Evolutionary conservation across 2,888 invertebrate genomes (phyloP).

Genomic region (Oasisia sp.): DNA sequence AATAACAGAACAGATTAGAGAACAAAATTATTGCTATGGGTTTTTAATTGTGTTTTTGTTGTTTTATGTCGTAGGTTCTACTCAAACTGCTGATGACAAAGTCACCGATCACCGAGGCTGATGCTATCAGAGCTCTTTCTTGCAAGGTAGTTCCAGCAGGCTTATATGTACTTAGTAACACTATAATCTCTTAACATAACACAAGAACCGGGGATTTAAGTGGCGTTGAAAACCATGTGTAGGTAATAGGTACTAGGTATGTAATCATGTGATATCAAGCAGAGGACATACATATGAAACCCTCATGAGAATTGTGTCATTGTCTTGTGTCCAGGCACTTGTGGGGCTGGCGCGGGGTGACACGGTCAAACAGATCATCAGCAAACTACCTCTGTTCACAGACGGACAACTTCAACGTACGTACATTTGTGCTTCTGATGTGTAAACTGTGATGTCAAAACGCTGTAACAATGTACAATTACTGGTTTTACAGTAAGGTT

Average conservation of each 20-base stretch:
- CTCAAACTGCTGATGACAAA: constrained; percentile 89
- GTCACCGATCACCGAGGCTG: constrained; percentile 96
- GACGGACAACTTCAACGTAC: constrained; percentile 89
- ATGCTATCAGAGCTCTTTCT: constrained; percentile 90
- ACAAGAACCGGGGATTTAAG: too few species aligned
- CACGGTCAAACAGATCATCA: constrained; percentile 90
- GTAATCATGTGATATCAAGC: too few species aligned
- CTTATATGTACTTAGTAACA: too few species aligned
- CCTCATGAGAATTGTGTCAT: not conserved
- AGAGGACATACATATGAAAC: not conserved
- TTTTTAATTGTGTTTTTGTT: not conserved
- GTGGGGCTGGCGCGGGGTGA: constrained; percentile 89
- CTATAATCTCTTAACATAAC: too few species aligned
- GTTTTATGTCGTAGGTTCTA: constrained; percentile 72
- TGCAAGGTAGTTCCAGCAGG: constrained; percentile 71
- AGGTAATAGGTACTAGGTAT: too few species aligned
- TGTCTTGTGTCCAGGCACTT: constrained; percentile 36
- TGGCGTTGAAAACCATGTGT: too few species aligned
- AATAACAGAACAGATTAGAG: not conserved
- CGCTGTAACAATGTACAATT: too few species aligned
- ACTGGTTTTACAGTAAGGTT: too few species aligned
- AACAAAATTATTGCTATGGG: not conserved
- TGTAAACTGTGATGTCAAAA: too few species aligned
- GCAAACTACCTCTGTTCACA: constrained; percentile 88
- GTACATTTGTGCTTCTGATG: constrained; percentile 45